Evolutionary conservation across 2,113 vertebrate species (phyloP), one percentile per base, ranked within the genome.

Genomic region (Halichoeres trimaculatus): DNA sequence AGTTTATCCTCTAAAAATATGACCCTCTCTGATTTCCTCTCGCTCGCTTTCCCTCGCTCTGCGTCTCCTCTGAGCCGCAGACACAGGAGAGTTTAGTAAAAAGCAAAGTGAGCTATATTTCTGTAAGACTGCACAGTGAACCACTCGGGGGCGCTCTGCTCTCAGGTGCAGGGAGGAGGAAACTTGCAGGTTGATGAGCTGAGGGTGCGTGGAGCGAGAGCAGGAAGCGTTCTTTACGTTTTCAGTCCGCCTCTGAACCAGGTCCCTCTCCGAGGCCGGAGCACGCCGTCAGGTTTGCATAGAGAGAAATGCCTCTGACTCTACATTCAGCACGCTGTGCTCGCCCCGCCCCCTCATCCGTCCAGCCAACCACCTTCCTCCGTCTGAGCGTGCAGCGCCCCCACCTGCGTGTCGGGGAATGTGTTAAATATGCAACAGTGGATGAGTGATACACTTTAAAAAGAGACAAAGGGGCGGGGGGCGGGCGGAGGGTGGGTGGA

Each of bases 1-100:
- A 91, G 78, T 87, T 85, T 84, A 17, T 88, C 76, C 76, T 86
- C 88, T 86, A 92, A 93, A 93, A 91, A 93, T 90, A 92, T 64
- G 75, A 87, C 87, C 82, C 65, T 81, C 76, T 85, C 81, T 83
- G 34, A 84, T 90, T 55, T 84, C 78, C 75, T 78, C 60, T 90
- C 87, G 82, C 78, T 80, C 74, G 70, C 82, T 35, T 48, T 38
- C 81, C 41, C 76, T 77, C 75, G 65, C 81, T 89, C 89, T 71
- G 70, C 60, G 65, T 83, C 81, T 72, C 57, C 36, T 81, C 78
- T 85, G 59, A 62, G 72, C 75, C 82, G 61, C 51, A 88, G 67
- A 85, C 66, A 74, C 54, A 83, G 66, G 82, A 85, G 81, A 58
- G 56, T 74, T 77, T 80, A 53, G 53, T 60, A 57, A 65, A 58